Conservation (phyloP, 2,797 vertebrate genomes). For the Phrynocephalus forsythii region DNA sequence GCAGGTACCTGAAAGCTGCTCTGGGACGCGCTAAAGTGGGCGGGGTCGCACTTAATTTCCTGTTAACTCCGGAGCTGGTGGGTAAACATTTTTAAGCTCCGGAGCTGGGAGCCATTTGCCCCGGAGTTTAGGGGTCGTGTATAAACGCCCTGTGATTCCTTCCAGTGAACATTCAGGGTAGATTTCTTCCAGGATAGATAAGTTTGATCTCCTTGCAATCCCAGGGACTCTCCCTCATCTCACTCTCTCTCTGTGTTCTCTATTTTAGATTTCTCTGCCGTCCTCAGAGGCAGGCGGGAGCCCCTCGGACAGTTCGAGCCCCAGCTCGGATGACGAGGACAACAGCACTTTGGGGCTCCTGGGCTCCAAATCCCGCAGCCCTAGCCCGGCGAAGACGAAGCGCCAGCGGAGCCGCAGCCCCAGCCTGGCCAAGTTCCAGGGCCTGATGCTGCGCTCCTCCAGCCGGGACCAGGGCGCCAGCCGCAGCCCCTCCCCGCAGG, state of each 20-base stretch:
- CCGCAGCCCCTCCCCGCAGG: slow-evolving; percentile 84
- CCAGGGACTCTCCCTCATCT: background rate
- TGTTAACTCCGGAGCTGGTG: too few species aligned
- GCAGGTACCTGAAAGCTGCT: too few species aligned
- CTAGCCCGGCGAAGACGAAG: slow-evolving; percentile 85
- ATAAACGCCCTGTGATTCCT: too few species aligned
- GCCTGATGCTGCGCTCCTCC: slow-evolving; percentile 72
- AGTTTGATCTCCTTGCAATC: too few species aligned
- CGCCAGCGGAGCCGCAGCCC: slow-evolving; percentile 83
- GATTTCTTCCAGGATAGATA: too few species aligned
- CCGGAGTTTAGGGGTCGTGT: too few species aligned
- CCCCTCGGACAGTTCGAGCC: slow-evolving; percentile 89
- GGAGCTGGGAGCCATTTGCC: too few species aligned
- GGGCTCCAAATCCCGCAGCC: slow-evolving; percentile 87
- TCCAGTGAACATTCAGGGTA: too few species aligned
- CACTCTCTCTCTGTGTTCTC: background rate
- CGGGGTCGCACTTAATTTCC: too few species aligned
- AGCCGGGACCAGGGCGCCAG: slow-evolving; percentile 84
- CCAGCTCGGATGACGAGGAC: slow-evolving; percentile 89
- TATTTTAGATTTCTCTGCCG: slow-evolving; percentile 89
- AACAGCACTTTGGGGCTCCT: slow-evolving; percentile 90
- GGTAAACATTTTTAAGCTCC: too few species aligned
- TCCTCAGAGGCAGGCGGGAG: slow-evolving; percentile 80
- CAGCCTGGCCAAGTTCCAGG: slow-evolving; percentile 78
- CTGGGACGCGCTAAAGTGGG: too few species aligned